Base-by-base conservation (phyloP, 2,797 vertebrate species). In the Spea hammondii region DNA sequence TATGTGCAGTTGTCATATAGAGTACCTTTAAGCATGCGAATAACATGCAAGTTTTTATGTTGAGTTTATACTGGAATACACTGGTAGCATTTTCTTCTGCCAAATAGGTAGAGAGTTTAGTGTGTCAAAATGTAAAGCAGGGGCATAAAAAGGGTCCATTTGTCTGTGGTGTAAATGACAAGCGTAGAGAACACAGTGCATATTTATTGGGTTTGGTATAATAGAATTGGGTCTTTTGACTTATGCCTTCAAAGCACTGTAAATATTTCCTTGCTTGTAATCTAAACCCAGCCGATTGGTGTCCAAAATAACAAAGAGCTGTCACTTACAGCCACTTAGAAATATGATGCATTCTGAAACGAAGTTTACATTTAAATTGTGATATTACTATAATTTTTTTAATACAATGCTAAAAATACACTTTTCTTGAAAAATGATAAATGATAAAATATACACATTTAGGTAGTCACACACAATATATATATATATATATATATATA, bases 271-370 rank as follows among this genome's bases (percentile, higher is more conserved):
- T 8, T 55, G 74, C 46, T 51, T 81, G 79, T 73, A 73, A 81
- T 81, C 64, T 47, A 81, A 77, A 50, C 79, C 44, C 8, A 73
- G 74, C 17, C 74, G 70, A 77, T 73, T 72, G 69, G 70, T 73
- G 74, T 72, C 70, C 80, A 82, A 50, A 69, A 77, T 77, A 77
- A 77, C 65, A 74, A 77, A 77, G 74, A 72, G 12, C 70, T 74
- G 75, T 78, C 80, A 82, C 65, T 55, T 72, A 46, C n/a, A 74
- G 60, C 55, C 70, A 70, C 64, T 67, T 77, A 74, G 70, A 73
- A 74, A 78, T 81, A 77, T 77, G 54, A 81, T 50, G 64, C 70
- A 77, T 72, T 60, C 48, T 44, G 46, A 67, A 53, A 76, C 76
- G 74, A 77, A 77, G 62, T 77, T 70, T 70, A 4, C 72, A 69